A percentile compares a stretch with the other conserved stretches of the same genome.
Evolutionary conservation across 2,888 invertebrate genomes (phyloP).

Genomic region (Tenodera sinensis): DNA sequence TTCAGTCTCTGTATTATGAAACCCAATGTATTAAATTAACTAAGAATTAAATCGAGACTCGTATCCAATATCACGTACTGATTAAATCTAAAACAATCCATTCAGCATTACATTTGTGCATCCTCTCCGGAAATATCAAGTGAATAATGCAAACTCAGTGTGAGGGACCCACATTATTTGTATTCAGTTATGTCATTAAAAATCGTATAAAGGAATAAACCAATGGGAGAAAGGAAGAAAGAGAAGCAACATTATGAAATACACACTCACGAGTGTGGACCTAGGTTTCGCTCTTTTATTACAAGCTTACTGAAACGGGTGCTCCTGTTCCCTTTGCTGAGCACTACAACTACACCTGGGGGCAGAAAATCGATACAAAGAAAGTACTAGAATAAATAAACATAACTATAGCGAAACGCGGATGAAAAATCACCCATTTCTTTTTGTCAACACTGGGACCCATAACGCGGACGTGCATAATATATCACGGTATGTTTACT

Average conservation of each 20-base stretch:
- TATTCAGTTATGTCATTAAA: neutral
- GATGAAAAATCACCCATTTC: neutral
- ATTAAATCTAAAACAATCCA: neutral
- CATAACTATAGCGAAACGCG: neutral
- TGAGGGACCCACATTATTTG: neutral
- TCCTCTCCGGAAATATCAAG: neutral
- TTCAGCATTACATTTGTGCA: neutral
- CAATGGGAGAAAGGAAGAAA: no score
- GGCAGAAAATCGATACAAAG: neutral
- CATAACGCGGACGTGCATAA: neutral
- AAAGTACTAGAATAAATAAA: neutral
- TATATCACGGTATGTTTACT: neutral
- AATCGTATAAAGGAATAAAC: no score
- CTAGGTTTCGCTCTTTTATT: neutral
- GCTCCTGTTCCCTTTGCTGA: neutral
- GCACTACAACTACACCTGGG: neutral
- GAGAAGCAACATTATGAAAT: no score
- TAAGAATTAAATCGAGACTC: no score
- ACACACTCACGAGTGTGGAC: neutral
- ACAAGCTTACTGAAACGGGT: neutral
- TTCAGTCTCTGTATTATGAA: no score
- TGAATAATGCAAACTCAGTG: neutral
- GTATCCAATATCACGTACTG: neutral
- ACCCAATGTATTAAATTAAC: no score
- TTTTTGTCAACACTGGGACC: neutral